Evolutionary conservation across 2,888 invertebrate genomes (phyloP).

Genomic region (Drosophila merina): DNA sequence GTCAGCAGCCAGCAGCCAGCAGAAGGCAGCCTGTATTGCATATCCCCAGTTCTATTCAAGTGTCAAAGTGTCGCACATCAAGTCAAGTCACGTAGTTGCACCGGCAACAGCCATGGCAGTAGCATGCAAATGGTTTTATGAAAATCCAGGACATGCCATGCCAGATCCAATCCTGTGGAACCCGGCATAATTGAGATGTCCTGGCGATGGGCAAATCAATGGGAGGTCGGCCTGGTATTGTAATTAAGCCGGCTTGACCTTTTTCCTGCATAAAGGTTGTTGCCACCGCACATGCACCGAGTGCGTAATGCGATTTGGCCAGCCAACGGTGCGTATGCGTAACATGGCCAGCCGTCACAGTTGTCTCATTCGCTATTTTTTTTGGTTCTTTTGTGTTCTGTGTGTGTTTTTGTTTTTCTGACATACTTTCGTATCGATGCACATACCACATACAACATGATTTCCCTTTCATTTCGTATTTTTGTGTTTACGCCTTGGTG

Average conservation of each 20-base stretch:
- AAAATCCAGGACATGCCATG: constrained; percentile 1
- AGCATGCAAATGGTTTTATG: constrained; percentile 53
- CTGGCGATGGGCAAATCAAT: constrained; percentile 42
- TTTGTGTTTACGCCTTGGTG: not conserved
- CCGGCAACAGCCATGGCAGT: constrained; percentile 14
- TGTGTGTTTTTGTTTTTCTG: constrained; percentile 4
- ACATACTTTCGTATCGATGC: constrained; percentile 15
- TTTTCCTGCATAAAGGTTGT: constrained; percentile 18
- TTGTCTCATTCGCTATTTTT: constrained; percentile 14
- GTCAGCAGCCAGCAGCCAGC: constrained; percentile 18
- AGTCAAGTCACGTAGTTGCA: constrained; percentile 43
- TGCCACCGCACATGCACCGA: constrained; percentile 17
- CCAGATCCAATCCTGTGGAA: constrained; percentile 7
- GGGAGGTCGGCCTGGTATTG: constrained; percentile 29
- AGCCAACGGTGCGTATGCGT: constrained; percentile 60
- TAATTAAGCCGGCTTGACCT: constrained; percentile 51
- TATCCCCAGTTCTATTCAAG: constrained; percentile 51
- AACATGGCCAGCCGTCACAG: constrained; percentile 28
- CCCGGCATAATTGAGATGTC: constrained; percentile 50
- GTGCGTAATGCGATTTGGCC: constrained; percentile 58
- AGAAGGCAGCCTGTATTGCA: constrained; percentile 21
- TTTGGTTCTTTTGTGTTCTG: not conserved
- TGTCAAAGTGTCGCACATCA: constrained; percentile 66
- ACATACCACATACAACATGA: not conserved
- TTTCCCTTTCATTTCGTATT: constrained; percentile 20